A percentile compares a stretch with the other conserved stretches of the same genome.
These are phyloP conservation scores for Salvelinus namaycush DNA, from an alignment of 2,113 vertebrate genomes.

Conservation along the genomic window DNA sequence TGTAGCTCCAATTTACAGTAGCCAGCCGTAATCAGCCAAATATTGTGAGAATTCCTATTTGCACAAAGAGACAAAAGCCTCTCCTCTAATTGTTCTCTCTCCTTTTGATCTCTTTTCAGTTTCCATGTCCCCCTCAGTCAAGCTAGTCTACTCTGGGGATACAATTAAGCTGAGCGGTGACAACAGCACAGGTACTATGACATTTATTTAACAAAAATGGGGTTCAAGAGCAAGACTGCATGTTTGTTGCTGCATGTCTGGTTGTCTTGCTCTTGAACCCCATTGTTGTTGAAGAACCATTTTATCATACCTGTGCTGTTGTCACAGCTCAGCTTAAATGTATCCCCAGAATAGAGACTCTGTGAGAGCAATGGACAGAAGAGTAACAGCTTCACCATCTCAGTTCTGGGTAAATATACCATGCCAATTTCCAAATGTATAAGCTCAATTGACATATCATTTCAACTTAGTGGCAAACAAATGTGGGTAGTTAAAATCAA, in stretches of 20 bases:
- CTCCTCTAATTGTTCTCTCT: background rate
- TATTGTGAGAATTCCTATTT: too few species aligned
- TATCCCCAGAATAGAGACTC: constrained; percentile 38
- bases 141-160: constrained; percentile 30
- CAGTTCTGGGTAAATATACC: background rate
- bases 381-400: rapidly evolving
- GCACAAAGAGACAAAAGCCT: background rate
- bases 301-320: rapidly evolving
- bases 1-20: background rate
- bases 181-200: rapidly evolving
- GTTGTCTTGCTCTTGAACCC: rapidly evolving
- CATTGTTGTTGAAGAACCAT: rapidly evolving
- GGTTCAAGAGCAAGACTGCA: rapidly evolving
- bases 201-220: rapidly evolving
- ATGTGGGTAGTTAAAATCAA: too few species aligned
- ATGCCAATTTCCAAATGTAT: too few species aligned
- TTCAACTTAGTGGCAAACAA: too few species aligned
- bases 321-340: constrained; percentile 22
- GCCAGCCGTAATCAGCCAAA: too few species aligned
- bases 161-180: constrained; percentile 24
- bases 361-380: rapidly evolving
- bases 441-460: too few species aligned
- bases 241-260: too few species aligned
- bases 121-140: rapidly evolving
- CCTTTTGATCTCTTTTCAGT: constrained; percentile 29